Conservation (phyloP, 2,888 invertebrate genomes). For the Trichogramma dendrolimi region DNA sequence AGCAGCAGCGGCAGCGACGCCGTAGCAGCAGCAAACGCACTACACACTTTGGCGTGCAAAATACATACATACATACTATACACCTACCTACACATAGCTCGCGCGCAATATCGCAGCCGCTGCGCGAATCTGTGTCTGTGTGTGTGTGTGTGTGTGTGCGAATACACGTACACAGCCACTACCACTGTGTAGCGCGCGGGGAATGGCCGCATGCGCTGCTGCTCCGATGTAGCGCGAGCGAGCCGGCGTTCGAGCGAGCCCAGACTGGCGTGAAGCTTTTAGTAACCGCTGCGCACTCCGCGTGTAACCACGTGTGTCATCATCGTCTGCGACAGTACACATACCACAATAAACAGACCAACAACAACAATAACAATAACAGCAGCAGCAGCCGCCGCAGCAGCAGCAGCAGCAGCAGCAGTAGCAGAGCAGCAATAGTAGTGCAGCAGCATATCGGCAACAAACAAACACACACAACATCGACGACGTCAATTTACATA, state of each 20-base stretch:
- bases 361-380: background rate
- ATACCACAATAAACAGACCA: background rate
- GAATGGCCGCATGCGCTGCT: slow-evolving; percentile 37
- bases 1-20: background rate
- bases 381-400: background rate
- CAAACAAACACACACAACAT: too few relatives aligned
- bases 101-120: background rate
- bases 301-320: slow-evolving; percentile 16
- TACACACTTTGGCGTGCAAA: background rate
- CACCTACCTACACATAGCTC: too few relatives aligned
- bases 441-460: too few relatives aligned
- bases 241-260: slow-evolving; percentile 36
- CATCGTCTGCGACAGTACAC: too few relatives aligned
- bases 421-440: too few relatives aligned
- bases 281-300: slow-evolving; percentile 27
- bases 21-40: slow-evolving; percentile 10
- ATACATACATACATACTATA: background rate
- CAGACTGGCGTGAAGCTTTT: slow-evolving; percentile 26
- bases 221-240: slow-evolving; percentile 43
- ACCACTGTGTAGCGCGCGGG: slow-evolving; percentile 48
- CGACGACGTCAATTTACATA: too few relatives aligned
- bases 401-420: background rate
- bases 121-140: background rate
- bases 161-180: too few relatives aligned
- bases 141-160: too few relatives aligned